Conservation (phyloP, 2,797 vertebrate genomes). For the Urosaurus nigricauda region DNA sequence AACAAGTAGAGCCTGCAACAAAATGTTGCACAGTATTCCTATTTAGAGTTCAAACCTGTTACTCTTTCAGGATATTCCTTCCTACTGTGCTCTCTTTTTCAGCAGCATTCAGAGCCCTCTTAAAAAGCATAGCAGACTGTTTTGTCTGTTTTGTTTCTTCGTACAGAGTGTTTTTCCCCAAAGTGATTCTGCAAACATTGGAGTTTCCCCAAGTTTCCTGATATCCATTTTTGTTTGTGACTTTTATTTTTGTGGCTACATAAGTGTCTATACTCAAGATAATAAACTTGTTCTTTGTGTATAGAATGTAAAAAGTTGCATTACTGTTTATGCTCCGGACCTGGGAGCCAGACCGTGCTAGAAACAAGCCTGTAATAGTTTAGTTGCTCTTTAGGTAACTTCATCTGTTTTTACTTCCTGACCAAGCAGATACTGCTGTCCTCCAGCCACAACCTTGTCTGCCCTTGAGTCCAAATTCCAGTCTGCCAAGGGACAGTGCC, state of each 20-base stretch:
- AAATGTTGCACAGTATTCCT: too few species aligned
- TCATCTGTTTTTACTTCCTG: neutral
- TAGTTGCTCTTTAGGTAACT: neutral
- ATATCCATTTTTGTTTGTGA: too few species aligned
- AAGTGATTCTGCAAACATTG: neutral
- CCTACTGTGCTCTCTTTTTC: neutral
- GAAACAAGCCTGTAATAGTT: neutral
- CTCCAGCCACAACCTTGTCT: slow-evolving; percentile 83
- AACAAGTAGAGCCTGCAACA: too few species aligned
- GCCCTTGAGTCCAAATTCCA: slow-evolving; percentile 80
- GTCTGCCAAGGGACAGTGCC: slow-evolving; percentile 82
- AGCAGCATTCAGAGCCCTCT: too few species aligned
- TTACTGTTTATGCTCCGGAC: neutral
- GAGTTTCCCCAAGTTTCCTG: neutral
- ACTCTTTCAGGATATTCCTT: too few species aligned
- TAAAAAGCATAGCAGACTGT: neutral
- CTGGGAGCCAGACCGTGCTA: neutral
- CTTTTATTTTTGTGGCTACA: neutral
- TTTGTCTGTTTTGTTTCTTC: neutral
- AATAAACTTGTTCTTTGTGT: neutral
- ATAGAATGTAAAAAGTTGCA: neutral
- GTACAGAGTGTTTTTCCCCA: neutral
- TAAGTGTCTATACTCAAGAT: neutral
- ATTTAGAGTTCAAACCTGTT: too few species aligned
- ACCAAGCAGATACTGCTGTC: slow-evolving; percentile 81